phyloP scores from a whole-genome alignment of 1,140 invertebrate genomes.

The Euschistus heros region DNA sequence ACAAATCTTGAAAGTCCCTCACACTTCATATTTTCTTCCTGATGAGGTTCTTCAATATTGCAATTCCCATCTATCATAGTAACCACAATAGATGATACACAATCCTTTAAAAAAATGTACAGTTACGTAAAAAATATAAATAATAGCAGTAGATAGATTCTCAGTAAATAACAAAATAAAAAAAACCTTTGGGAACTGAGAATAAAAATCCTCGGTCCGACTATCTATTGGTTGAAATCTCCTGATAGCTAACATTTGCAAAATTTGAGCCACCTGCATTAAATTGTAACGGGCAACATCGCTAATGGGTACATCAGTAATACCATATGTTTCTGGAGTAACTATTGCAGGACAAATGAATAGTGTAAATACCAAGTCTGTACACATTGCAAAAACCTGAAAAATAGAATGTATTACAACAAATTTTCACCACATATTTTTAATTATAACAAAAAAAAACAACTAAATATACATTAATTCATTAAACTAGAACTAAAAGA shows the following conservation, averaged over 20 bases:
- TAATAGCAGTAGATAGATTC: not conserved
- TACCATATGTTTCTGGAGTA: conserved; percentile 91
- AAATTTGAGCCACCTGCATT: conserved; percentile 78
- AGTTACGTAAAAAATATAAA: not conserved
- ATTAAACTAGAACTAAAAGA: too few relatives aligned
- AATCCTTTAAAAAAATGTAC: conserved; percentile 38
- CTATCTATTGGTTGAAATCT: conserved; percentile 68
- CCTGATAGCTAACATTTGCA: conserved; percentile 80
- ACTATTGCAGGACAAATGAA: conserved; percentile 95
- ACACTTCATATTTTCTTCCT: conserved; percentile 46
- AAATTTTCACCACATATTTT: not conserved
- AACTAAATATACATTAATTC: too few relatives aligned
- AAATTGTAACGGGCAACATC: conserved; percentile 84
- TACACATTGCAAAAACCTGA: conserved; percentile 66
- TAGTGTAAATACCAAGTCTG: conserved; percentile 84
- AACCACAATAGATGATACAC: conserved; percentile 61
- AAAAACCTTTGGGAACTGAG: conserved; percentile 55
- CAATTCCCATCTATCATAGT: conserved; percentile 48
- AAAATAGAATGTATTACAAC: conserved; percentile 35
- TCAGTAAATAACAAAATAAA: not conserved
- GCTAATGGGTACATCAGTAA: conserved; percentile 87
- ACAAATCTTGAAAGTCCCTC: conserved; percentile 49
- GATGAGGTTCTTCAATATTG: conserved; percentile 42
- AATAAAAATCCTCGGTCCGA: conserved; percentile 61
- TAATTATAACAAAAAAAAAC: too few relatives aligned